Base-by-base conservation (phyloP, 2,113 vertebrate genomes). In the Podarcis muralis region DNA sequence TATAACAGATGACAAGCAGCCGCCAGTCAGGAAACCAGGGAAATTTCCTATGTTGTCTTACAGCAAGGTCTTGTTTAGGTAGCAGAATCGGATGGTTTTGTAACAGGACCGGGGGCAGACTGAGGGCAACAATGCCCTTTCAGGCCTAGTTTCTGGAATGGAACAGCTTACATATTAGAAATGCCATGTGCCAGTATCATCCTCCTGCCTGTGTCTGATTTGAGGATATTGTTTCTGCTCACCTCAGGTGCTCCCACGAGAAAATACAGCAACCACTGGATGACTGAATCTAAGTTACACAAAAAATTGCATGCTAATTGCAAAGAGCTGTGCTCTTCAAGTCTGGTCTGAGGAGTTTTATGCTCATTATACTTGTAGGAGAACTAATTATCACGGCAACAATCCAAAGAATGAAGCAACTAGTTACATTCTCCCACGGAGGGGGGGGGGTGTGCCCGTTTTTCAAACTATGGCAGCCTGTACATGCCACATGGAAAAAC, bases 1-100 rank as follows among this genome's bases (percentile, higher is more conserved):
- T 59, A 53, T 89, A 66, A 89, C 23, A 12, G 77, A 53, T 86
- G 59, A 65, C n/a, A 53, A 35, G 30, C 20, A 16, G 23, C 23
- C 57, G 40, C 15, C 78, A 89, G 40, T 11, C 3, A 62, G 20
- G 32, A 16, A n/a, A 84, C 53, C 83, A 90, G 40, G 65, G 62
- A 83, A 69, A 82, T 78, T 87, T 69, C 20, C 80, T 57, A 18
- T 75, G 65, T 25, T 83, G 27, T 78, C 11, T 81, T 82, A 86
- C 71, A 40, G 27, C 15, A 68, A 53, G 53, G 69, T 23, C 78
- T 81, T 86, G 62, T 76, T 82, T 86, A 40, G 40, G 43, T 66
- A 78, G 40, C 71, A 83, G 85, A 65, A 59, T 25, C 27, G 27
- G 37, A 83, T 87, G 30, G 37, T 75, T 85, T 81, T 66, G 11